Percentiles rank a stretch among this genome's conserved stretches.
Evolutionary conservation across 1,140 invertebrate species (phyloP).

Genomic region (Drosophila sechellia): DNA sequence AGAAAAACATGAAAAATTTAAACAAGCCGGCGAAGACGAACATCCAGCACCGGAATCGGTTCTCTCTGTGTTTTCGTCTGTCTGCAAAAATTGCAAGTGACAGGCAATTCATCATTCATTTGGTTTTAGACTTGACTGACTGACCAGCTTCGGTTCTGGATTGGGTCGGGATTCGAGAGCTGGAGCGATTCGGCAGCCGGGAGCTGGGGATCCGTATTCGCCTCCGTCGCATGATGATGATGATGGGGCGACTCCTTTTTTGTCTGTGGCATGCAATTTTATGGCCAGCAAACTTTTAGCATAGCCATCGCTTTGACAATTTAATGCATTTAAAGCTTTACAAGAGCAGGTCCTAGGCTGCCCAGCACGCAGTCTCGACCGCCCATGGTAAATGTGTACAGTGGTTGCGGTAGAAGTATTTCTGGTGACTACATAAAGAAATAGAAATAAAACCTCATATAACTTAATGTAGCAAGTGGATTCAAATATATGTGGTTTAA

Average conservation of each 20-base stretch:
- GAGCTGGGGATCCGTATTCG: constrained; percentile 1
- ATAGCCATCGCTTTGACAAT: constrained; percentile 68
- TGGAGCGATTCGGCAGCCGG: constrained; percentile 19
- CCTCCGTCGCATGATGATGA: constrained; percentile 12
- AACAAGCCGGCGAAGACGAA: constrained; percentile 60
- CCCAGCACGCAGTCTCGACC: constrained; percentile 29
- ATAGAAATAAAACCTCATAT: no score
- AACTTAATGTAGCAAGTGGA: no score
- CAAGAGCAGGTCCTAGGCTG: constrained; percentile 31
- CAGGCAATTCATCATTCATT: constrained; percentile 83
- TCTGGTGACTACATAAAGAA: no score
- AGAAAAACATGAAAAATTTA: constrained; percentile 79
- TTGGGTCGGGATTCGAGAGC: constrained; percentile 16
- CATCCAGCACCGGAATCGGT: constrained; percentile 53
- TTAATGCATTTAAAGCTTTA: constrained; percentile 79
- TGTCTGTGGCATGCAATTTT: constrained; percentile 74
- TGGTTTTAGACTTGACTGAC: constrained; percentile 67
- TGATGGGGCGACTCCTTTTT: constrained; percentile 66
- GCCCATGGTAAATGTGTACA: constrained; percentile 44
- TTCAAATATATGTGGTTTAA: no score
- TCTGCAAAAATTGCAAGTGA: constrained; percentile 81
- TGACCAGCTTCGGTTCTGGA: constrained; percentile 48
- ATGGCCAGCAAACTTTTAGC: constrained; percentile 73
- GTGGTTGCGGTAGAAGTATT: constrained; percentile 17
- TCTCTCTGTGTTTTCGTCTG: constrained; percentile 68